phyloP scores from a whole-genome alignment of 1,140 invertebrate species.

The Drosophila carrolli region DNA sequence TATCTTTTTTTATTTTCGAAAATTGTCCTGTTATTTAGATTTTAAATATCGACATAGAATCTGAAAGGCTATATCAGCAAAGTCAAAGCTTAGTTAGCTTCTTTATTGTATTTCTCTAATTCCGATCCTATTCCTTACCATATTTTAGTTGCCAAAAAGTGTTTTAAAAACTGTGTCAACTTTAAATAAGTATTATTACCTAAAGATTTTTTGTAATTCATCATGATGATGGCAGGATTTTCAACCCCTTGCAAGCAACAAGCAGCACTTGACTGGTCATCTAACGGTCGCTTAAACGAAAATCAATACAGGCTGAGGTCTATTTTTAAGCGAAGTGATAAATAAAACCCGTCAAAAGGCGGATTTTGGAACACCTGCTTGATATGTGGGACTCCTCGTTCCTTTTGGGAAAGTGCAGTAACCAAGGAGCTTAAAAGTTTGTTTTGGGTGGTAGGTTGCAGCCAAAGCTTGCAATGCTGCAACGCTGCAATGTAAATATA shows the following conservation, averaged over 20 bases:
- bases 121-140: too few species aligned
- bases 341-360: slow-evolving; percentile 12
- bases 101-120: too few species aligned
- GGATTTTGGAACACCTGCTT: slow-evolving; percentile 18
- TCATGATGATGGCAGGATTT: slow-evolving; percentile 4
- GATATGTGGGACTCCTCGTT: not conserved
- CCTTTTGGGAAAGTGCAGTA: not conserved
- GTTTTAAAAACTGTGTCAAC: too few species aligned
- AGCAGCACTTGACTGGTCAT: slow-evolving; percentile 11
- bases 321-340: slow-evolving; percentile 48
- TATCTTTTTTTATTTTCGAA: too few species aligned
- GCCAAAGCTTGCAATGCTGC: slow-evolving; percentile 38
- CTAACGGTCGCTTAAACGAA: slow-evolving; percentile 17
- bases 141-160: too few species aligned
- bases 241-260: slow-evolving; percentile 16
- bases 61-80: too few species aligned
- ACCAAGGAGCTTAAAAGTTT: slow-evolving; percentile 30
- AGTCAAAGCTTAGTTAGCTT: too few species aligned
- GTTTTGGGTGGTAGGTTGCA: slow-evolving; percentile 12
- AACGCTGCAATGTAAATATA: slow-evolving; percentile 43
- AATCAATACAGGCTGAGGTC: slow-evolving; percentile 54
- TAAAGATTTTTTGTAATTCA: not conserved
- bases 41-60: too few species aligned
- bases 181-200: too few species aligned
- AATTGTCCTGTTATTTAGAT: too few species aligned